Conservation (phyloP, 2,113 vertebrate species). For the Castor canadensis region DNA sequence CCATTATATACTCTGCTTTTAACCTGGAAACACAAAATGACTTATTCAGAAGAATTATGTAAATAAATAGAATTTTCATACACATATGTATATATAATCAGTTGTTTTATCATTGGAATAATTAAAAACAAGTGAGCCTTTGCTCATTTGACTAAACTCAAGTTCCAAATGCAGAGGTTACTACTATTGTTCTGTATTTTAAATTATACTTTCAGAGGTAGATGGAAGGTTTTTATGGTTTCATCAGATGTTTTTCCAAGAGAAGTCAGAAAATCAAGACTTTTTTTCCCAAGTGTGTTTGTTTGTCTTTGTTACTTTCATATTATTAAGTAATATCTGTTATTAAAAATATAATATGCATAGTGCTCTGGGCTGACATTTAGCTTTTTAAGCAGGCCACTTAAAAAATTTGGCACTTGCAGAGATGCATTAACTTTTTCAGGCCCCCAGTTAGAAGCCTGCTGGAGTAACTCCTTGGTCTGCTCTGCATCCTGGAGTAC, state of each 20-base stretch:
- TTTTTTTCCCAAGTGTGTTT: neutral
- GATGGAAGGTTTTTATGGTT: neutral
- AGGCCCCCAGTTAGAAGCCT: neutral
- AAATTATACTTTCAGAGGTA: neutral
- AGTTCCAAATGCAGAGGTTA: neutral
- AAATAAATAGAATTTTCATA: neutral
- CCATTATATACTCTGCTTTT: neutral
- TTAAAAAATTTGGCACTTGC: slow-evolving; percentile 35
- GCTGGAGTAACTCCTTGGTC: neutral
- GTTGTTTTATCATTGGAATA: neutral
- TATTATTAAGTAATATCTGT: neutral
- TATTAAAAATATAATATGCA: neutral
- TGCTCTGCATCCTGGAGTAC: neutral
- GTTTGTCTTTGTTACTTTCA: slow-evolving; percentile 12
- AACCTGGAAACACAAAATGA: slow-evolving; percentile 1
- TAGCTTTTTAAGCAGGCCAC: slow-evolving; percentile 21
- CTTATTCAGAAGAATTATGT: neutral
- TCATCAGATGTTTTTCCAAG: neutral
- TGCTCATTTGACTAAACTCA: neutral
- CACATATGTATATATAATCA: neutral
- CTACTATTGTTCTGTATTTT: neutral
- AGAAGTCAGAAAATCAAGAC: neutral
- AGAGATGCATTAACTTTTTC: slow-evolving; percentile 18
- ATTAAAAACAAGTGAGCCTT: neutral
- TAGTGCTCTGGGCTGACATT: neutral